Evolutionary conservation across 2,888 invertebrate species (phyloP).

Genomic region (Uropetala carovei): DNA sequence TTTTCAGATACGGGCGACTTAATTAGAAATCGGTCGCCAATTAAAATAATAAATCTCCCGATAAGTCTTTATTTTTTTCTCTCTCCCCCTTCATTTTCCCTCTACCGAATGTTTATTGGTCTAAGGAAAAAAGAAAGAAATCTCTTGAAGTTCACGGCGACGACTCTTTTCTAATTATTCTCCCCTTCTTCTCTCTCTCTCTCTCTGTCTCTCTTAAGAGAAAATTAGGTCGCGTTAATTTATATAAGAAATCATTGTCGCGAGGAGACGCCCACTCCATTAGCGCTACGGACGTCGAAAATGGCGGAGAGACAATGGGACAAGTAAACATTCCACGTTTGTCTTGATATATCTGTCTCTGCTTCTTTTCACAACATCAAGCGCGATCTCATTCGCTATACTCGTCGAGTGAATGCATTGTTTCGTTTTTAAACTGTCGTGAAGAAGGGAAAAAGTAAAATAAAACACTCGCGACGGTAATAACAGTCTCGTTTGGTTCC

Average conservation of each 20-base stretch:
- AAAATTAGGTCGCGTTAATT: slow-evolving; percentile 51
- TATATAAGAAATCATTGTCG: slow-evolving; percentile 10
- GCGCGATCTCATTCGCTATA: too few relatives aligned
- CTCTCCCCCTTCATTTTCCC: neutral
- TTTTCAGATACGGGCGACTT: neutral
- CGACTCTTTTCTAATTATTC: neutral
- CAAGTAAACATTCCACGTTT: too few relatives aligned
- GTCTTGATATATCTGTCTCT: neutral
- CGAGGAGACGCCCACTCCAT: neutral
- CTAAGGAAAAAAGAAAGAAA: neutral
- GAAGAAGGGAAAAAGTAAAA: too few relatives aligned
- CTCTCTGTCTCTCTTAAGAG: too few relatives aligned
- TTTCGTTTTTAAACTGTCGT: too few relatives aligned
- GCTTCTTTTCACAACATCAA: neutral
- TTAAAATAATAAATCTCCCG: neutral
- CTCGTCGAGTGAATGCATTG: too few relatives aligned
- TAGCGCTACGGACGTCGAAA: neutral
- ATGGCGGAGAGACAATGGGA: neutral
- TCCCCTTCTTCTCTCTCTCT: neutral
- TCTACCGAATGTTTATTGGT: neutral
- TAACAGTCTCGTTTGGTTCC: too few relatives aligned
- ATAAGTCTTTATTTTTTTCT: neutral
- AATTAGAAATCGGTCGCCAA: slow-evolving; percentile 24
- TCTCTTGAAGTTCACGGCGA: neutral
- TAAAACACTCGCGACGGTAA: too few relatives aligned